Base-by-base conservation (phyloP, 2,888 invertebrate genomes). In the Nomada ruficornis region DNA sequence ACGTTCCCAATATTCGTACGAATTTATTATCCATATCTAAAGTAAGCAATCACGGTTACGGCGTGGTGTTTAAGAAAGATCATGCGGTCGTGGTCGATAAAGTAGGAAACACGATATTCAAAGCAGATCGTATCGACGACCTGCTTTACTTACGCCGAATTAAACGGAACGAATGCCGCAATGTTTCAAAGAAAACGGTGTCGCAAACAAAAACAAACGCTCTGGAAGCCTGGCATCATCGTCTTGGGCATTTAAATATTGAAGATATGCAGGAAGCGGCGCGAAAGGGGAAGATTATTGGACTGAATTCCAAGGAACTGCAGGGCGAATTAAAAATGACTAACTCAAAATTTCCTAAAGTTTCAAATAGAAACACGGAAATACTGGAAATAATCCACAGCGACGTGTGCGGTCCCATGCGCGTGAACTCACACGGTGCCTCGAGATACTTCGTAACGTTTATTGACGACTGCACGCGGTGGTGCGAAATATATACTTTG, bases 1-100 rank as follows among this genome's bases (percentile, higher is more conserved):
- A 79, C 15, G 84, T 87, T 0, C 85, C 82, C 4, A 82, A 86
- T 59, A 55, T 85, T 4, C 72, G 84, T 3, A 75, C 77, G 11
- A 87, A 84, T 50, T 52, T 87, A 15, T 36, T 87, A 4, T 86
- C 83, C 9, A 80, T 86, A 44, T 44, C 44, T 0, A 44, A 11
- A 11, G 0, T 44, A 44, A 44, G 0, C 11, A 11, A 44, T 9
- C 44, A 11, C 44, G 44, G 44, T 11, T 44, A 44, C 11, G 44
- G 0, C 44, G 44, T 44, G 11, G 44, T 44, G 5, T 44, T 44
- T 44, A 44, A 44, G 44, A 9, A 11, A 44, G 44, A 44, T 44
- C 4, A 0, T 0, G 13, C 52, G 52, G 0, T 5, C 15, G 52
- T 52, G 5, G 2, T n/a, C 52, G 52, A 52, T 52, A 52, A n/a